Evolutionary conservation across 1,140 invertebrate genomes (phyloP), one percentile per base, ranked within the genome.

Genomic region (Phenacoccus solenopsis): DNA sequence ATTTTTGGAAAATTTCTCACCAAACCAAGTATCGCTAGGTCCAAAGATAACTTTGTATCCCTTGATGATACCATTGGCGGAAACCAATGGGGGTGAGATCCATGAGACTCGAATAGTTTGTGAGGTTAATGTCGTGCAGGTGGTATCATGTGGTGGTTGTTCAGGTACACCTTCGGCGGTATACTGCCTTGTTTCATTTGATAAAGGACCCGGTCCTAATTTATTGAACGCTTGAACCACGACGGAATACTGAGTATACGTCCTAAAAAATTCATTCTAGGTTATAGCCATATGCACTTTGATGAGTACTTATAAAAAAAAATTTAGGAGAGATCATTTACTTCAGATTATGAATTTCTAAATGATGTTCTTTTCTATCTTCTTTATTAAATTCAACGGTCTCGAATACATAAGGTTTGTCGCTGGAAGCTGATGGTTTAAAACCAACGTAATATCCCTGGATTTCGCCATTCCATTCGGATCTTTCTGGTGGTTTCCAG

Each of bases 21-120:
- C 87, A 83, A 91, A 93, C 91, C 91, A 94, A 69, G 88, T 86
- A 74, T 94, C 90, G 74, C 89, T 91, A 61, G 93, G 91, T 75
- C 93, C 94, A 77, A 95, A 97, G 72, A 97, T 88, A 68, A 98
- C 92, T 81, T 96, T 97, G 82, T 97, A 98, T 27, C 93, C 94
- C 78, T 95, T 94, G 73, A 98, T 94, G 57, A 96, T 87, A 73
- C 95, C 95, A 78, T 98, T 95, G 56, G 94, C 91, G 69, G 92
- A 88, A 69, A 87, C 88, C 0, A 93, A 82, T 27, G 93, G 91
- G 0, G 94, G 93, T 0, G 93, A 93, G 0, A 90, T 88, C 94
- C 94, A 98, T 1, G 90, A 90, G 1, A 98, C 90, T 70, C 91
- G 84, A 76, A 98, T 94, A 21, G 91, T 95, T 79, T 95, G 90